A percentile compares a stretch with the other conserved stretches of the same genome.
These are phyloP conservation scores for Leptobrachium ailaonicum DNA, from an alignment of 2,113 vertebrate species.

Conservation along the genomic window DNA sequence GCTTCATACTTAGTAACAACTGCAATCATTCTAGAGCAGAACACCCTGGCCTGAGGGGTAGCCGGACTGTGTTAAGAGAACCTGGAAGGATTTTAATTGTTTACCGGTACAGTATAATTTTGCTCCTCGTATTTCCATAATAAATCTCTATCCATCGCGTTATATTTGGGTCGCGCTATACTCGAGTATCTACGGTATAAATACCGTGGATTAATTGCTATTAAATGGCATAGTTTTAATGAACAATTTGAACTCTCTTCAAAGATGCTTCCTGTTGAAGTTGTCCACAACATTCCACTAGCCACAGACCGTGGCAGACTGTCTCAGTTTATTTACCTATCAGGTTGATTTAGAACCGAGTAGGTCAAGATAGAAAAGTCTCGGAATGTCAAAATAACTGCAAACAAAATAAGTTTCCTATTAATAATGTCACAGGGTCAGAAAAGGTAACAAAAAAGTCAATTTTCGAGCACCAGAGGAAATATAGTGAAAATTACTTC, in stretches of 20 bases:
- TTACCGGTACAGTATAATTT: no score
- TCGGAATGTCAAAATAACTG: constrained; percentile 1
- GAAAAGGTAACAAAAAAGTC: background rate
- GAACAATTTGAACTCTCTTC: background rate
- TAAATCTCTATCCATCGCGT: no score
- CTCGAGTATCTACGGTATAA: no score
- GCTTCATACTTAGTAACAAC: no score
- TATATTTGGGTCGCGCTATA: no score
- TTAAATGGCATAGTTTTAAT: background rate
- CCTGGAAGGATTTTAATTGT: no score
- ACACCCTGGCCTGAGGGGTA: no score
- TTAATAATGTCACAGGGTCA: constrained; percentile 11
- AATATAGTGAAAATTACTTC: background rate
- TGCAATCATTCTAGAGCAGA: no score
- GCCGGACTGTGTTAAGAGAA: no score
- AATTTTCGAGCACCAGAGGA: background rate
- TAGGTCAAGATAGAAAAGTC: background rate
- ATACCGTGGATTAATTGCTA: background rate
- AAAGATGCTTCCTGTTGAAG: constrained; percentile 2
- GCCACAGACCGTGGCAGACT: constrained; percentile 3
- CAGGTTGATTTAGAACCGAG: constrained; percentile 13
- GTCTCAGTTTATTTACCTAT: constrained; percentile 1
- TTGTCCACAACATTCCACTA: constrained; percentile 11
- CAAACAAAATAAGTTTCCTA: constrained; percentile 28
- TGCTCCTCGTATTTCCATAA: no score